Evolutionary conservation across 1,140 invertebrate genomes (phyloP).

Genomic region (Microplitis mediator): DNA sequence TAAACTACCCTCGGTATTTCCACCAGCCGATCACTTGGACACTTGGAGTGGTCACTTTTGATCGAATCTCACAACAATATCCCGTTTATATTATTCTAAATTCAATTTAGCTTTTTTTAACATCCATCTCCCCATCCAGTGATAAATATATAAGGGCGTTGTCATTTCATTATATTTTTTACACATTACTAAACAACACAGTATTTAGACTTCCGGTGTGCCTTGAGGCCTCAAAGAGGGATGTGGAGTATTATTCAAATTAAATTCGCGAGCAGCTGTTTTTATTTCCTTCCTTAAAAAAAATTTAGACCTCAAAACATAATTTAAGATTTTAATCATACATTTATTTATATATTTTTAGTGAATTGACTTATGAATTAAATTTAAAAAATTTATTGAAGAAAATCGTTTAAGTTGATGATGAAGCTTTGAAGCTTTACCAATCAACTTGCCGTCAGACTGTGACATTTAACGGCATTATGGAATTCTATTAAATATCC

Average conservation of each 20-base stretch:
- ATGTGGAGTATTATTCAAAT: conserved; percentile 45
- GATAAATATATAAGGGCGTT: neutral
- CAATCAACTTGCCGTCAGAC: neutral
- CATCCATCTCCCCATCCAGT: no score
- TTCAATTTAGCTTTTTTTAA: conserved; percentile 21
- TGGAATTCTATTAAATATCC: conserved; percentile 19
- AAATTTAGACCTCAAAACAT: neutral
- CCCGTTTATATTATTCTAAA: conserved; percentile 6
- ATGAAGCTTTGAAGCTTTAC: neutral
- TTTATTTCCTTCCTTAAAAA: neutral
- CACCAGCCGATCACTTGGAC: conserved; percentile 30
- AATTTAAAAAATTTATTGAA: no score
- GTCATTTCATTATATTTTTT: neutral
- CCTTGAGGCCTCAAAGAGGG: conserved; percentile 29
- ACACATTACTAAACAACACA: neutral
- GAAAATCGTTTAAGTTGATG: no score
- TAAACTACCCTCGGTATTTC: conserved; percentile 23
- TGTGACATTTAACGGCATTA: conserved; percentile 14
- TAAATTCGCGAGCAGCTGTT: conserved; percentile 38
- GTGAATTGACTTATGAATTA: neutral
- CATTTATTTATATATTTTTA: neutral
- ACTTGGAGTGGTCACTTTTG: conserved; percentile 51
- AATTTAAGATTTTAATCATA: neutral
- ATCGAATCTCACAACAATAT: conserved; percentile 33
- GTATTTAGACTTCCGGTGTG: conserved; percentile 39